Percentiles rank a stretch among this genome's conserved stretches.
Evolutionary conservation across 2,797 vertebrate genomes (phyloP).

Genomic region (Dallia pectoralis): DNA sequence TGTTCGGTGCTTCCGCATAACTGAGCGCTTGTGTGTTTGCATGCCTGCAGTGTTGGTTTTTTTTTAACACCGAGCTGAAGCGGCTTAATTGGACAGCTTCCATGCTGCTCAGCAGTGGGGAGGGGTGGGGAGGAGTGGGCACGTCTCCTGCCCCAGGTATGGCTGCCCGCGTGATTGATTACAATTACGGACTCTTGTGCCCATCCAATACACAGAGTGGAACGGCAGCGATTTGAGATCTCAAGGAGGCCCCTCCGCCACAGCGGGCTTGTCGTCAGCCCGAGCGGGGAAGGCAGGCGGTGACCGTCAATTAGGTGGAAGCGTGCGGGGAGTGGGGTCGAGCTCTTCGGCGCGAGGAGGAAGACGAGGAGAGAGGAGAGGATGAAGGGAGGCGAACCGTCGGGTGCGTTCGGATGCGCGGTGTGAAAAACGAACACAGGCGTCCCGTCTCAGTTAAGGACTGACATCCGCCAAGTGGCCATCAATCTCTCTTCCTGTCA

Average conservation of each 20-base stretch:
- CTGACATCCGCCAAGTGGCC: conserved; percentile 65
- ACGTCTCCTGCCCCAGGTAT: neutral
- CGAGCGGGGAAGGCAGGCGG: neutral
- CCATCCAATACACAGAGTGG: neutral
- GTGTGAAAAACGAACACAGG: conserved; percentile 16
- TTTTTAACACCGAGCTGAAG: neutral
- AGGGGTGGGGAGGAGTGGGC: neutral
- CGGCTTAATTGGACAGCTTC: neutral
- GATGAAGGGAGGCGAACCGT: neutral
- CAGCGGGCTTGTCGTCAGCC: neutral
- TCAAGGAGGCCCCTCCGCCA: neutral
- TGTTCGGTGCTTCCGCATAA: neutral
- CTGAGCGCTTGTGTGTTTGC: neutral
- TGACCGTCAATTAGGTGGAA: conserved; percentile 15
- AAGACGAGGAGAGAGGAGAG: neutral
- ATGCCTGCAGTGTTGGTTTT: neutral
- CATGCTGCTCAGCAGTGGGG: conserved; percentile 3
- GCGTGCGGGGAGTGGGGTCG: too few relatives aligned
- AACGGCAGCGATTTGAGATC: neutral
- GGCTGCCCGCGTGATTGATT: conserved; percentile 6
- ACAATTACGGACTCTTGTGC: conserved; percentile 11
- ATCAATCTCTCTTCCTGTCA: conserved; percentile 58
- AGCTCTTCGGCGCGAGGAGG: neutral
- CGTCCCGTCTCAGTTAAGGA: conserved; percentile 54
- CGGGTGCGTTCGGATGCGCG: neutral